Base-by-base conservation (phyloP, 1,140 invertebrate genomes). In the Lysiphlebus fabarum region DNA sequence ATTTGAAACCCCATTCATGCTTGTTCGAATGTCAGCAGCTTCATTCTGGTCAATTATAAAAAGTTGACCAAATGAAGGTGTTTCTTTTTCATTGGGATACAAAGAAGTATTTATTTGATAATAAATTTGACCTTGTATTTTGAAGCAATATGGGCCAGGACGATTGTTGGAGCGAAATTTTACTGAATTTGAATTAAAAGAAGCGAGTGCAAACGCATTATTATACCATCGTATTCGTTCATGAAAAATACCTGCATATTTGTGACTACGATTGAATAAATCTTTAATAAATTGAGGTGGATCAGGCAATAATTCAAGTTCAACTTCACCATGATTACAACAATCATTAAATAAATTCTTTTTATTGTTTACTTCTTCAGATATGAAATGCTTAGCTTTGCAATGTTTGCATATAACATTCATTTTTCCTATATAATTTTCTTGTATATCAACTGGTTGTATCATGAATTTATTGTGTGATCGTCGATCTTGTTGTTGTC, bases 161-260 rank as follows among this genome's bases (percentile, higher is more conserved):
- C 17, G 17, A 26, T 26, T 26, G 1, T 26, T 26, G 0, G 17
- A 26, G 4, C 17, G 17, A 43, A 59, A 63, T 42, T 57, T 63
- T 0, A 63, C 40, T 48, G 60, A 63, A 56, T 63, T 63, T 9
- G 58, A 53, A 53, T 63, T 63, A 42, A 63, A 63, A 34, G 62
- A 63, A 42, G 62, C 62, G 36, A 59, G 60, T 42, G 58, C 55
- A 47, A 63, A 56, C 7, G 58, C 59, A 4, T 17, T 43, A 45
- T 62, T 62, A 34, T 59, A 62, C 12, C 12, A 40, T 43, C 61
- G 53, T 53, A 62, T 51, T 17, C 42, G 43, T 44, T 62, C 53
- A 43, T 51, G 48, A 56, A 62, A 62, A 47, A 48, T 43, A n/a
- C 45, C 56, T 14, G 57, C 56, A 56, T 51, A 37, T 50, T 38